phyloP scores from a whole-genome alignment of 2,113 vertebrate species.

The Heterocephalus glaber region DNA sequence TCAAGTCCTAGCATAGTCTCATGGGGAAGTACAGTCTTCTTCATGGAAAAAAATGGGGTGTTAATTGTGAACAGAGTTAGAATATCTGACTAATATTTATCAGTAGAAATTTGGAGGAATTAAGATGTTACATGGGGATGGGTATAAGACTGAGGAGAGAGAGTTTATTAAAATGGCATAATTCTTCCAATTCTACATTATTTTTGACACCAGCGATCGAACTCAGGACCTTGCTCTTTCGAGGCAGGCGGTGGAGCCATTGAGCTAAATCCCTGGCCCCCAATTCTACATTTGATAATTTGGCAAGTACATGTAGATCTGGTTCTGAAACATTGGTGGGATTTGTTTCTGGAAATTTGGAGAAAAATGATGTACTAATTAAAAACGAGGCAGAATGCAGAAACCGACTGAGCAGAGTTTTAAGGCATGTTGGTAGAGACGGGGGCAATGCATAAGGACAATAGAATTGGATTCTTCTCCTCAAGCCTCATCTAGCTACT shows the following conservation, averaged over 20 bases:
- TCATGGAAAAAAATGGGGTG: not conserved
- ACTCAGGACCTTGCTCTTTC: too few species aligned
- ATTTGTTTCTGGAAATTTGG: not conserved
- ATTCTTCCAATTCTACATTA: not conserved
- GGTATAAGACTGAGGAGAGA: not conserved
- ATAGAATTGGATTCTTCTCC: not conserved
- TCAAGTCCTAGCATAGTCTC: not conserved
- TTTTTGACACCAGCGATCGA: too few species aligned
- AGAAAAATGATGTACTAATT: not conserved
- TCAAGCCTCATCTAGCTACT: not conserved
- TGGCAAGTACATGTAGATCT: not conserved
- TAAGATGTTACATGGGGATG: not conserved
- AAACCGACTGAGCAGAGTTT: not conserved
- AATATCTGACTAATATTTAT: not conserved
- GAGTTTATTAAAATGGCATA: not conserved
- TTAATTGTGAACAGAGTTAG: not conserved
- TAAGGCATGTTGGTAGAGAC: not conserved
- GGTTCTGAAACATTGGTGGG: not conserved
- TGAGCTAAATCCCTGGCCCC: too few species aligned
- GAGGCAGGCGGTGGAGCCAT: too few species aligned
- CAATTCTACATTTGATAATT: not conserved
- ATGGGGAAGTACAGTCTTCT: not conserved
- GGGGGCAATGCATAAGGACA: not conserved
- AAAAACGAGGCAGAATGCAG: not conserved
- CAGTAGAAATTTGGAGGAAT: not conserved